A percentile compares a stretch with the other conserved stretches of the same genome.
These are phyloP conservation scores for Scaptomyza hsui DNA, from an alignment of 1,140 invertebrate species.

Conservation along the genomic window DNA sequence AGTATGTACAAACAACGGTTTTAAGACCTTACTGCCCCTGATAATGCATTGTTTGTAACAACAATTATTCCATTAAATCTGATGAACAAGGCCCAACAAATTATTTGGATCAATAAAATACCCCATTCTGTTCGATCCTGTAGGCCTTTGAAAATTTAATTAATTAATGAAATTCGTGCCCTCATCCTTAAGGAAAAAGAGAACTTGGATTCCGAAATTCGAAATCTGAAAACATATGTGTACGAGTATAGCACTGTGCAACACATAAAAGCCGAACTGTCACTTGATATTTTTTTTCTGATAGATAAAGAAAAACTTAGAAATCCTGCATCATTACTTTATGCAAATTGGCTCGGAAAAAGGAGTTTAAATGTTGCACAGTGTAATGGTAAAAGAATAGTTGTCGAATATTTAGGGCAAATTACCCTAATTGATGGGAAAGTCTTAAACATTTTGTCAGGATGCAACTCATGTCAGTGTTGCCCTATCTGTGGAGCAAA, in stretches of 20 bases:
- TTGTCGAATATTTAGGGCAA: no score
- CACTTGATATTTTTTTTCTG: no score
- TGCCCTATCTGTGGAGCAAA: constrained; percentile 22
- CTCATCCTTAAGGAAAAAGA: constrained; percentile 12
- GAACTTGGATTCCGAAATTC: constrained; percentile 21
- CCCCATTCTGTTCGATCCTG: no score
- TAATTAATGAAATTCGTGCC: constrained; percentile 11
- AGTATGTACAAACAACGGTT: constrained; percentile 3
- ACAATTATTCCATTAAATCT: constrained; percentile 14
- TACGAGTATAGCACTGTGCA: no score
- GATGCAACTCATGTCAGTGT: constrained; percentile 15
- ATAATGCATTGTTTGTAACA: constrained; percentile 11
- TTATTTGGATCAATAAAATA: constrained; percentile 20
- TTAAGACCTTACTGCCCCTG: not conserved
- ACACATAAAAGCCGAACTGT: no score
- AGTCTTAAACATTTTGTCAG: constrained; percentile 26
- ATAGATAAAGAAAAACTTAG: no score
- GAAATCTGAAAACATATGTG: constrained; percentile 12
- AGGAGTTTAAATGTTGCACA: no score
- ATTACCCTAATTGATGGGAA: constrained; percentile 29
- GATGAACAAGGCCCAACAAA: constrained; percentile 6
- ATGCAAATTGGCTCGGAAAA: no score
- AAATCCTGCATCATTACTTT: no score
- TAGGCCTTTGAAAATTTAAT: no score
- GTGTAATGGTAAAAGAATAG: no score